These are phyloP conservation scores for Cichladusa arquata DNA, from an alignment of 2,113 vertebrate genomes.

Conservation along the genomic window DNA sequence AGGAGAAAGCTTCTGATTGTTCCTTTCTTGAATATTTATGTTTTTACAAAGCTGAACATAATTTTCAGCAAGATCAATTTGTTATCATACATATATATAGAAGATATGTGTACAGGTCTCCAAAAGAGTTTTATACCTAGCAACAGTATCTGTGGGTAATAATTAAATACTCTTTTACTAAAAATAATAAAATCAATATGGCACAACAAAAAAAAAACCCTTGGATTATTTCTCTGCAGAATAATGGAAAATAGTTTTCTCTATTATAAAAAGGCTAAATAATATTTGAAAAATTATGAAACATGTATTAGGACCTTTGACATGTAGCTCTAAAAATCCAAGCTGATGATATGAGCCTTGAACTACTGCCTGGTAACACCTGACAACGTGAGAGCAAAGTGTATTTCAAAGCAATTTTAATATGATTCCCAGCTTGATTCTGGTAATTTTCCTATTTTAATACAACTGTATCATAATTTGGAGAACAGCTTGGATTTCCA, in stretches of 20 bases:
- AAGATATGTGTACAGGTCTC: background rate
- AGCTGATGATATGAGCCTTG: background rate
- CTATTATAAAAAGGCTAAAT: background rate
- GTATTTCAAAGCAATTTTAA: background rate
- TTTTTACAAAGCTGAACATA: background rate
- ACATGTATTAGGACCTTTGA: background rate
- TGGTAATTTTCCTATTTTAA: background rate
- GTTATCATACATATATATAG: background rate
- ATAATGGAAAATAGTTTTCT: background rate
- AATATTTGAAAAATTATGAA: background rate
- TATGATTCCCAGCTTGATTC: background rate
- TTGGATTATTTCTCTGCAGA: background rate
- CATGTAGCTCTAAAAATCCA: background rate
- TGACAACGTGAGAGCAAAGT: background rate
- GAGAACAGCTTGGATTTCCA: background rate
- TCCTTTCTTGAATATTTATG: background rate
- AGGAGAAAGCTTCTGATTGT: background rate
- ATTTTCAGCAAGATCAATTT: background rate
- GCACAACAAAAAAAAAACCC: accelerated
- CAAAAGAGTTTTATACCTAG: background rate
- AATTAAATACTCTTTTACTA: background rate
- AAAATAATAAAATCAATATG: background rate
- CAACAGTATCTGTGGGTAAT: background rate
- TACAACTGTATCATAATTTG: background rate
- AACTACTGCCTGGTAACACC: background rate